Evolutionary conservation across 2,888 invertebrate genomes (phyloP), one percentile per base, ranked within the genome.

Genomic region (Ichneumon xanthorius): DNA sequence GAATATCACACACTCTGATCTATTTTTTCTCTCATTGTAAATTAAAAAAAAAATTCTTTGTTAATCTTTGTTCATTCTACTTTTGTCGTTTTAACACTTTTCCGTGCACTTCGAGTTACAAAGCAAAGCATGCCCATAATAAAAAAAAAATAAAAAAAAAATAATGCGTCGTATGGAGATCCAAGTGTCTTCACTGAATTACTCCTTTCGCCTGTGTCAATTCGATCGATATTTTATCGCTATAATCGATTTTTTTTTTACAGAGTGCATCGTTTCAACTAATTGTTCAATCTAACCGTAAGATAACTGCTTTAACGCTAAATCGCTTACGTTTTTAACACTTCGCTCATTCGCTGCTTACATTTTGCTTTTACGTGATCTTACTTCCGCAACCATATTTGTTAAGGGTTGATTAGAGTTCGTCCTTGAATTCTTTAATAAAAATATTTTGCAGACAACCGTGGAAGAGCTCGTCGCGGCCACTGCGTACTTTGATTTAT

Each of bases 401-500:
- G 61, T 30, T 30, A 30, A 33, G 63, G 14, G 6, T 6, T n/a
- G 0, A 33, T n/a, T 14, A 33, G 2, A 33, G 14, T 33, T 26
- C 14, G n/a, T 72, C 9, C 26, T 48, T 19, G 50, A 76, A 19
- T 63, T 50, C 3, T 76, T 55, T 50, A n/a, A 76, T 73, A 48
- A 48, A 48, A 53, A 94, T 92, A 93, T 94, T 94, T 96, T 96
- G 94, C 96, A 98, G 98, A 97, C 96, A 94, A 97, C 97, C 84
- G 95, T 97, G 89, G 97, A 97, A 88, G 99, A 99, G 94, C 97
- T 99, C 92, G 96, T 98, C 82, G 97, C 99, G 71, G 98, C 99
- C 11, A 98, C 98, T 92, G 98, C 98, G 7, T 99, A 99, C 94
- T 96, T 99, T 86, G 99, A 99, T 94, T 95, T 99, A 88, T 96